A percentile compares a stretch with the other conserved stretches of the same genome.
phyloP scores from a whole-genome alignment of 2,797 vertebrate species.

The Anguilla marmorata region DNA sequence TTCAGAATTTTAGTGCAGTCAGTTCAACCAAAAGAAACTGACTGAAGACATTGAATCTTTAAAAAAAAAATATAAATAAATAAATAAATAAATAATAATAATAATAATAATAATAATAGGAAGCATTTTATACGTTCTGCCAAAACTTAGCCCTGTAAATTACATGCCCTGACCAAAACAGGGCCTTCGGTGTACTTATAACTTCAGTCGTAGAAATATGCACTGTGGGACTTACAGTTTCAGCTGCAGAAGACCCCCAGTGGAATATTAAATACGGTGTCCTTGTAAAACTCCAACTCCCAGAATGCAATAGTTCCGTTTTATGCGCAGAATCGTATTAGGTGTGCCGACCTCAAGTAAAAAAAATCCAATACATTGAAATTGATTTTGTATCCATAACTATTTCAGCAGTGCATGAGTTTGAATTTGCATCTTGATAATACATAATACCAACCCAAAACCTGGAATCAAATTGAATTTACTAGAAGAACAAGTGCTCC shows the following conservation, averaged over 20 bases:
- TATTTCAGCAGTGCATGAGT: not conserved
- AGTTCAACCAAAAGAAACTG: not conserved
- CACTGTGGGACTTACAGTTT: slow-evolving; percentile 7
- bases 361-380: not conserved
- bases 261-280: not conserved
- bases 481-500: not conserved
- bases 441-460: not conserved
- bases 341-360: not conserved
- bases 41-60: not conserved
- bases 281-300: not conserved
- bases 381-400: not conserved
- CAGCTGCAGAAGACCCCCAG: not conserved
- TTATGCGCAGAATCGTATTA: slow-evolving; percentile 11
- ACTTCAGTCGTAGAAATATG: not conserved
- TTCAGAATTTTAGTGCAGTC: no score
- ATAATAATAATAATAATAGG: not conserved
- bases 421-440: not conserved
- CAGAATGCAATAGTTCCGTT: slow-evolving; percentile 1
- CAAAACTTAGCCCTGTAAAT: not conserved
- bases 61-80: no score
- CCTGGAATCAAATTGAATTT: not conserved
- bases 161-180: not conserved
- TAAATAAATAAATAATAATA: no score
- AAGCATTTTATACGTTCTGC: not conserved
- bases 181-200: not conserved